These are phyloP conservation scores for Apamea epomidion DNA, from an alignment of 2,888 invertebrate species.

Conservation along the genomic window DNA sequence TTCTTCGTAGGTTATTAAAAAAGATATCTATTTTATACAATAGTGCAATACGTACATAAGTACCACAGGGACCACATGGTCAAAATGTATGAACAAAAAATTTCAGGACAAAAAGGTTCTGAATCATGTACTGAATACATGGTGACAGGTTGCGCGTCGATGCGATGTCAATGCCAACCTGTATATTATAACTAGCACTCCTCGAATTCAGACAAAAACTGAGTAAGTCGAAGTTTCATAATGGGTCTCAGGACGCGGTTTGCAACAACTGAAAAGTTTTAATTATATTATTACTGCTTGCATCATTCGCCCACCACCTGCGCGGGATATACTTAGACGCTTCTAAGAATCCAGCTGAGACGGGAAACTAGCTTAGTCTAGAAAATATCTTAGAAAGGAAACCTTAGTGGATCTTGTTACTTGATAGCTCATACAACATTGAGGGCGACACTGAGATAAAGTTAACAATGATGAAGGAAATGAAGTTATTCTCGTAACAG, in stretches of 20 bases:
- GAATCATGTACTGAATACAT: no score
- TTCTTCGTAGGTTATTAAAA: not conserved
- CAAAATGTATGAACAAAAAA: no score
- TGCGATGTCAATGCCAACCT: no score
- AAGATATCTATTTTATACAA: not conserved
- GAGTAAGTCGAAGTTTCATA: conserved; percentile 32
- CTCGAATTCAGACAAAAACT: not conserved
- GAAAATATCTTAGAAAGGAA: conserved; percentile 6
- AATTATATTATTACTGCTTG: conserved; percentile 31
- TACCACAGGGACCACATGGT: no score
- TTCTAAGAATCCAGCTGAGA: conserved; percentile 26
- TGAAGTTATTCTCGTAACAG: conserved; percentile 36
- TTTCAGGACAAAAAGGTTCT: no score
- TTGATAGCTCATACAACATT: conserved; percentile 20
- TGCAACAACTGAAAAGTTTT: conserved; percentile 38
- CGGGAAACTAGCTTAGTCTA: not conserved
- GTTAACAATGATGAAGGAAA: conserved; percentile 32
- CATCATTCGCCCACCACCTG: conserved; percentile 22
- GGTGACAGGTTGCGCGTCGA: no score
- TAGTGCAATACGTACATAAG: no score
- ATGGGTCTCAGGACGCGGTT: conserved; percentile 24
- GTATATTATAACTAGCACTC: not conserved
- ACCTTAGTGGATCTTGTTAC: conserved; percentile 16
- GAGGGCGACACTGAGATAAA: conserved; percentile 25
- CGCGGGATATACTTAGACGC: conserved; percentile 2